Percentiles rank a stretch among this genome's conserved stretches.
Evolutionary conservation across 2,113 vertebrate genomes (phyloP).

Genomic region (Heloderma charlesbogerti): DNA sequence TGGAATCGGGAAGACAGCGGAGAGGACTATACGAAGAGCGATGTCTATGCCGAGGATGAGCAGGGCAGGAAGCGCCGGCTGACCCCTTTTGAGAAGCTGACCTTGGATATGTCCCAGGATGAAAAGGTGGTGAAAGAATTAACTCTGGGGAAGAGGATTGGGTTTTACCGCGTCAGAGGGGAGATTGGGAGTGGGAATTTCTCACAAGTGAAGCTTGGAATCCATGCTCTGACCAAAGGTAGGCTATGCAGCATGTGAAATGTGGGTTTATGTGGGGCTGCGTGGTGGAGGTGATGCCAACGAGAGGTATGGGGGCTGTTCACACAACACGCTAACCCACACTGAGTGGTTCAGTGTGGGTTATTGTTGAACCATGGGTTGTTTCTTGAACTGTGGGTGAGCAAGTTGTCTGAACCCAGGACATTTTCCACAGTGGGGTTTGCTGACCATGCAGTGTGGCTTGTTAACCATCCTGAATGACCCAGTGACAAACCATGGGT

Average conservation of each 20-base stretch:
- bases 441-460: too few species aligned
- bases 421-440: too few species aligned
- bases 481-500: too few species aligned
- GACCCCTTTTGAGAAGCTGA: conserved; percentile 92
- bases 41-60: conserved; percentile 79
- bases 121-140: conserved; percentile 94
- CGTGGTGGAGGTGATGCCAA: background rate
- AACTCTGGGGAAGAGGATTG: conserved; percentile 93
- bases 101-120: conserved; percentile 92
- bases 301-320: background rate
- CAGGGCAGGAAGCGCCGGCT: conserved; percentile 79
- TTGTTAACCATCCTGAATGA: too few species aligned
- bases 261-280: background rate
- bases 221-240: conserved; percentile 97
- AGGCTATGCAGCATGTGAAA: conserved; percentile 37
- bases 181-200: conserved; percentile 98
- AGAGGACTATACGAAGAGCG: conserved; percentile 70
- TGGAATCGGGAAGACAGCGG: conserved; percentile 87
- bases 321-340: too few species aligned
- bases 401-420: too few species aligned
- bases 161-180: conserved; percentile 94
- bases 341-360: too few species aligned
- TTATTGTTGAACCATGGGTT: too few species aligned
- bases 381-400: too few species aligned
- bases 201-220: conserved; percentile 95